Evolutionary conservation across 1,140 invertebrate species (phyloP).

Genomic region (Drosophila obscura): DNA sequence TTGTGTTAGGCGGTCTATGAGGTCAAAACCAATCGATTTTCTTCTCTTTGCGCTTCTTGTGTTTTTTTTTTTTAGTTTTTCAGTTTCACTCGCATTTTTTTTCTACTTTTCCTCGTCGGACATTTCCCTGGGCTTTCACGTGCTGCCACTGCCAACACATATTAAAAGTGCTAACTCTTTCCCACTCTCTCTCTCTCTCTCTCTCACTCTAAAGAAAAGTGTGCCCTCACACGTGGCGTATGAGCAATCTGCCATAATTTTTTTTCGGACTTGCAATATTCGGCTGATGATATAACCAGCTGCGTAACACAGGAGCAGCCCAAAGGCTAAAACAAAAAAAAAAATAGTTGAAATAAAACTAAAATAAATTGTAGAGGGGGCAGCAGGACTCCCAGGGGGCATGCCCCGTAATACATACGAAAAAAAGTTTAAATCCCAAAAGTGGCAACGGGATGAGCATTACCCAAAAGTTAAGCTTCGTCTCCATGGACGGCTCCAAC

Average conservation of each 20-base stretch:
- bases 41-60: constrained; percentile 32
- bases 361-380: too few species aligned
- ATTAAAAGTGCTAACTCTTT: neutral
- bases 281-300: too few species aligned
- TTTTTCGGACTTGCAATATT: too few species aligned
- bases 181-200: neutral
- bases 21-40: constrained; percentile 82
- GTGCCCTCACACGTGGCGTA: constrained; percentile 42
- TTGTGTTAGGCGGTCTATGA: constrained; percentile 70
- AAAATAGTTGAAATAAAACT: neutral
- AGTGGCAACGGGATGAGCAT: too few species aligned
- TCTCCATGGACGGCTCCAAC: too few species aligned
- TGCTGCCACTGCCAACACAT: constrained; percentile 52
- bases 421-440: too few species aligned
- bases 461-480: too few species aligned
- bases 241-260: constrained; percentile 36
- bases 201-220: constrained; percentile 13
- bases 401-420: too few species aligned
- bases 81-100: constrained; percentile 14
- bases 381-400: too few species aligned
- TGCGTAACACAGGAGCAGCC: too few species aligned
- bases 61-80: constrained; percentile 8
- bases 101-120: constrained; percentile 2
- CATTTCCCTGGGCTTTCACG: constrained; percentile 34
- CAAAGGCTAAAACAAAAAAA: neutral